Base-by-base conservation (phyloP, 2,888 invertebrate species). In the Cantharis rustica region DNA sequence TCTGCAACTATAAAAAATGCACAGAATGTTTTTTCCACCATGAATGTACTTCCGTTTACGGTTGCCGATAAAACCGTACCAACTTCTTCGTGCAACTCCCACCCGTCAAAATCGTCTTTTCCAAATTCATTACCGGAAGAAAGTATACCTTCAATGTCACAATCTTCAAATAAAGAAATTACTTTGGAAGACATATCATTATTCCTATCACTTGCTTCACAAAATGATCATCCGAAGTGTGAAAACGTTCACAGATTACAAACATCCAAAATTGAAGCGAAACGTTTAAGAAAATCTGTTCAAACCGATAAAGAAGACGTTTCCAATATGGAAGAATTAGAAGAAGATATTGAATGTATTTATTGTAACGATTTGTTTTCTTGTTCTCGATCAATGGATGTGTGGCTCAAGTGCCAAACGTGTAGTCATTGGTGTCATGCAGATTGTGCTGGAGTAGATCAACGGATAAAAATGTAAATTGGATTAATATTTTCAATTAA, bases 361-460 rank as follows among this genome's bases (percentile, higher is more conserved):
- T 77, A 72, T 68, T 80, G 77, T 31, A 79, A 66, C 16, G 76
- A 75, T 61, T 61, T 71, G 26, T 79, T 66, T 70, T 79, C 76
- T 10, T 75, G 76, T 68, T 79, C 76, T 7, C 73, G 75, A 64
- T 68, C 78, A 63, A 75, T 79, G 16, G 79, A 79, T 16, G 75
- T 75, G 16, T 79, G 79, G 77, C 68, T 75, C 62, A 72, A 23
- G 70, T 80, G 79, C 64, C 73, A 69, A 47, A 61, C 75, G 16
- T 79, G 76, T 66, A n/a, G 64, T 70, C 72, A 71, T 71, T 80
- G 79, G 79, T 73, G 73, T 61, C 79, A 80, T 64, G 79, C 79
- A 77, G 64, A 71, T 26, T 80, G 78, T 26, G 75, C 76, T 20
- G 79, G 77, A 10, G 64, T 77, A 13, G 70, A 62, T 31, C 31